These are phyloP conservation scores for Pavo muticus DNA, from an alignment of 2,113 vertebrate species.

Conservation along the genomic window DNA sequence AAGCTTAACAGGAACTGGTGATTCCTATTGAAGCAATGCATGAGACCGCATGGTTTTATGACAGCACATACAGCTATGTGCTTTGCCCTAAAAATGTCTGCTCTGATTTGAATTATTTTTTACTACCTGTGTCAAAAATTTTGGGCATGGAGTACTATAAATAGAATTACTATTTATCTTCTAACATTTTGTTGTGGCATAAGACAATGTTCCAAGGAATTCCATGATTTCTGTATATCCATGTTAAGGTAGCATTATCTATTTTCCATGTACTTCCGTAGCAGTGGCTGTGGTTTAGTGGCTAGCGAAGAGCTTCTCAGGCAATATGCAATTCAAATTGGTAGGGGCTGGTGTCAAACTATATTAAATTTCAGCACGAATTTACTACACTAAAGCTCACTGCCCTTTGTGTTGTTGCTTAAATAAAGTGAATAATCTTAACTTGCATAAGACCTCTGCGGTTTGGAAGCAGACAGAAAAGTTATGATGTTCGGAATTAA, in stretches of 20 bases:
- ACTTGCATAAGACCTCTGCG: not conserved
- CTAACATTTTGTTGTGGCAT: not conserved
- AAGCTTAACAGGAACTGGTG: rapidly evolving
- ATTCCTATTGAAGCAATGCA: not conserved
- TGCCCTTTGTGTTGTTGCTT: not conserved
- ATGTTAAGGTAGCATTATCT: rapidly evolving
- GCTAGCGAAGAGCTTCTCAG: not conserved
- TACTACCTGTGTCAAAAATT: not conserved
- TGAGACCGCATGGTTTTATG: rapidly evolving
- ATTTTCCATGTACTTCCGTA: not conserved
- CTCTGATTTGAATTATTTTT: not conserved
- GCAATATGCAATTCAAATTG: not conserved
- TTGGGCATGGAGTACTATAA: rapidly evolving
- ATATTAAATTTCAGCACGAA: not conserved
- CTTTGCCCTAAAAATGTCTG: rapidly evolving
- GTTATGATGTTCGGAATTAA: not conserved
- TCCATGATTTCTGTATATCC: rapidly evolving
- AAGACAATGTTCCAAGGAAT: not conserved
- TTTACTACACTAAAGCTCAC: rapidly evolving
- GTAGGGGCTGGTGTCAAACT: not conserved
- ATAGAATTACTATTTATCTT: not conserved
- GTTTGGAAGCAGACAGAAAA: not conserved
- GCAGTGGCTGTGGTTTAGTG: not conserved
- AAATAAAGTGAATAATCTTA: not conserved
- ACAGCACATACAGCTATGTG: too few relatives aligned